Base-by-base conservation (phyloP, 2,113 vertebrate species). In the Mastomys natalensis region DNA sequence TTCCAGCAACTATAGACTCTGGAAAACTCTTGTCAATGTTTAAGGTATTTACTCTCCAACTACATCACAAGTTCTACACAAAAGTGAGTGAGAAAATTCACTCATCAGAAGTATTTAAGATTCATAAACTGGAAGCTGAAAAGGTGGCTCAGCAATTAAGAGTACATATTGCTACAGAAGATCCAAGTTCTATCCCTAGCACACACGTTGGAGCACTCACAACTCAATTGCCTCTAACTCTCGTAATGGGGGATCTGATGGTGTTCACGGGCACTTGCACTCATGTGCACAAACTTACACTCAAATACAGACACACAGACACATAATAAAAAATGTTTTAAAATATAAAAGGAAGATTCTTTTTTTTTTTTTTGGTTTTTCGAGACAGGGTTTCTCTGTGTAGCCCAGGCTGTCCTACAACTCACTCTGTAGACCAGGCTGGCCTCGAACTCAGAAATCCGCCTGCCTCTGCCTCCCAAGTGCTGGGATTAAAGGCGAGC, bases 41-140 rank as follows among this genome's bases (percentile, higher is more conserved):
- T 45, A 80, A 93, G n/a, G 6, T 89, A 84, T 12, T 74, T 29
- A 53, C 48, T 73, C 17, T 70, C 4, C 45, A 93, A 89, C 17
- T 55, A 95, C 80, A 43, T 53, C 29, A 86, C 82, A 91, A 85
- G 87, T 84, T 45, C 60, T 40, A 48, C 76, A 60, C 90, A 78
- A 34, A 60, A 55, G 73, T 31, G 24, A 86, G 70, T 68, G 58
- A 81, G 17, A n/a, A 85, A 51, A 85, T 17, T 70, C 10, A 87
- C 3, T 87, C 53, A 48, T 37, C 17, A 89, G 26, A 45, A 89
- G 1, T 62, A 80, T 40, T 70, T 70, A 86, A 40, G 21, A 93
- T 85, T 89, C n/a, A 87, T 90, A 72, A 93, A 60, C 22, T 88
- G 64, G 45, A 37, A 84, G n/a, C n/a, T 62, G n/a, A 84, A 43